A percentile compares a stretch with the other conserved stretches of the same genome.
phyloP scores from a whole-genome alignment of 2,888 invertebrate genomes.

The Agrypnus murinus region DNA sequence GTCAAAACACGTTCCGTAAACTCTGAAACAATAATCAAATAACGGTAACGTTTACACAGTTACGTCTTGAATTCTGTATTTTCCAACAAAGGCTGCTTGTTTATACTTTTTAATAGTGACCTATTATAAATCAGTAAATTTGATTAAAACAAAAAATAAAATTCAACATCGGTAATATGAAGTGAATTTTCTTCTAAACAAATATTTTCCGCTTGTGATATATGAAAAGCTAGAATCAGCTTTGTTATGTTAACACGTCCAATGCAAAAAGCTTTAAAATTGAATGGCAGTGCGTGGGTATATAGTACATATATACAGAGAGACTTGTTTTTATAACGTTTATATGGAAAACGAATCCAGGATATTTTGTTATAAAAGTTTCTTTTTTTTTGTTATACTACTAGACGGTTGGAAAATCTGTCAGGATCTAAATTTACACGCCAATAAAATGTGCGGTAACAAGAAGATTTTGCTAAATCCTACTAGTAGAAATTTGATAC shows the following conservation, averaged over 20 bases:
- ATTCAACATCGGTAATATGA: not conserved
- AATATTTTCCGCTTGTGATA: not conserved
- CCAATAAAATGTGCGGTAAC: conserved; percentile 44
- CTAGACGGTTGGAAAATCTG: conserved; percentile 31
- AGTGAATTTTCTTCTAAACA: not conserved
- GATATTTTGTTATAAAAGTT: conserved; percentile 43
- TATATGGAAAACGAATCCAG: conserved; percentile 35
- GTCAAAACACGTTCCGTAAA: conserved; percentile 39
- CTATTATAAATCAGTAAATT: not conserved
- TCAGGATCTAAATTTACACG: conserved; percentile 38
- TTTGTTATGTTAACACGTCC: conserved; percentile 37
- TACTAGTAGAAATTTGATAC: conserved; percentile 43
- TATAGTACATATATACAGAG: conserved; percentile 21
- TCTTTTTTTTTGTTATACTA: conserved; percentile 41
- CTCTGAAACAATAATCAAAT: conserved; percentile 39
- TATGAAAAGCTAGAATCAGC: conserved; percentile 22
- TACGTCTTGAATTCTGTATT: not conserved
- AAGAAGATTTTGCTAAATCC: conserved; percentile 38
- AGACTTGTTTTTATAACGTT: conserved; percentile 36
- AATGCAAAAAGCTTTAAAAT: conserved; percentile 34
- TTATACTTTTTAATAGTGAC: not conserved
- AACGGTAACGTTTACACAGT: conserved; percentile 17
- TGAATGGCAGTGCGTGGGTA: conserved; percentile 34
- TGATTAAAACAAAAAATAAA: not conserved
- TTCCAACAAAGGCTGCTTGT: not conserved